Evolutionary conservation across 30 jellyfish, hydroid and myxozoan genomes (phyloP).

Genomic region (Sanderia malayensis): DNA sequence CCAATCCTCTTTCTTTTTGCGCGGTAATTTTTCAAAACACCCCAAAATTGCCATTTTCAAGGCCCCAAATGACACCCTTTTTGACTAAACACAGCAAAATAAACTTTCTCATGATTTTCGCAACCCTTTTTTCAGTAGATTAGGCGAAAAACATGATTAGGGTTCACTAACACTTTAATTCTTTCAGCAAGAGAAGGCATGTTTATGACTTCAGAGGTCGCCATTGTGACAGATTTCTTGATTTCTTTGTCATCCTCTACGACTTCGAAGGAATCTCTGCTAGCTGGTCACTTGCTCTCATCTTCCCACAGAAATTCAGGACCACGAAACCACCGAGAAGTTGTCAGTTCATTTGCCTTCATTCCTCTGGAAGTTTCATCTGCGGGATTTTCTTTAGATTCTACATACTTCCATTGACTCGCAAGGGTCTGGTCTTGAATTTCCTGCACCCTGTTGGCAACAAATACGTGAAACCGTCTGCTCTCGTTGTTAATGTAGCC

Average conservation of each 20-base stretch:
- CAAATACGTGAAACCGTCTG: slow-evolving; percentile 30
- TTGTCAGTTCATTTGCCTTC: slow-evolving; percentile 12
- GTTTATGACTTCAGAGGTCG: slow-evolving; percentile 9
- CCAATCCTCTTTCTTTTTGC: too few species aligned
- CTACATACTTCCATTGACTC: slow-evolving; percentile 33
- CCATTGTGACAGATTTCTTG: slow-evolving; percentile 12
- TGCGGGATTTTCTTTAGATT: slow-evolving; percentile 30
- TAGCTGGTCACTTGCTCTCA: slow-evolving; percentile 14
- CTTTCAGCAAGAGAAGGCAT: slow-evolving; percentile 13
- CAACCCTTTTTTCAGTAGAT: too few species aligned
- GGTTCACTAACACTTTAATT: too few species aligned
- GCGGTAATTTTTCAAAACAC: too few species aligned
- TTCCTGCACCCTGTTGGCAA: slow-evolving; percentile 24
- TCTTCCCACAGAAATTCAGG: slow-evolving; percentile 40
- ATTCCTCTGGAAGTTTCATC: slow-evolving; percentile 33
- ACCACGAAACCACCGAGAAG: slow-evolving; percentile 29
- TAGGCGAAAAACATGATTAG: too few species aligned
- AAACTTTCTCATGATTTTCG: too few species aligned
- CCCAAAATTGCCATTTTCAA: too few species aligned
- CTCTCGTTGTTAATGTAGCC: slow-evolving; percentile 16
- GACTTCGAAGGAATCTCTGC: slow-evolving; percentile 1
- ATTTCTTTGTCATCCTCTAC: slow-evolving; percentile 16
- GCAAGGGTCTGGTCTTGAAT: slow-evolving; percentile 14
- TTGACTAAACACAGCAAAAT: too few species aligned
- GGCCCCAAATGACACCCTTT: too few species aligned